Base-by-base conservation (phyloP, 2,113 vertebrate species). In the Forbesichthys agassizii region DNA sequence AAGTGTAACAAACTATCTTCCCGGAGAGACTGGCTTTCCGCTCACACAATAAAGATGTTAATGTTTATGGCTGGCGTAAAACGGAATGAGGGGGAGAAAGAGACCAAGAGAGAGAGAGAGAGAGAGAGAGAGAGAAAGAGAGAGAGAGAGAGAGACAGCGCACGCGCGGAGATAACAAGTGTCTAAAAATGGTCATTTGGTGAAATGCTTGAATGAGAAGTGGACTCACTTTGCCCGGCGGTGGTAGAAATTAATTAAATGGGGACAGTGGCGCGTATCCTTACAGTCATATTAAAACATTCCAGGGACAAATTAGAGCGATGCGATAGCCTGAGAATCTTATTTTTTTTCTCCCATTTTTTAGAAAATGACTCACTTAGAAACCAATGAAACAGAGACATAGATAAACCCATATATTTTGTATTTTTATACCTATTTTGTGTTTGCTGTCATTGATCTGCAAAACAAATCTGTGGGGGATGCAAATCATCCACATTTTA, bases 241-340 rank as follows among this genome's bases (percentile, higher is more conserved):
- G 83, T 71, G 79, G 66, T 59, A 6, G 9, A 70, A 82, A 82
- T 83, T 80, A 85, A 85, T 88, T 84, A 84, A 79, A 79, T 69
- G 57, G 48, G 54, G 48, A 65, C 6, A 64, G 68, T 46, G 66
- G 66, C 7, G 56, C 49, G 52, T 49, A 68, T 60, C 81, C 20
- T 51, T 51, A 33, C 61, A 51, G 33, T 62, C 62, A 14, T 55
- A 57, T 46, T 9, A 57, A 67, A 58, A 48, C 7, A 13, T 1
- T 3, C 54, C 56, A 47, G 64, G 57, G 16, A 59, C 33, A 69
- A 69, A 78, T 78, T 55, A 9, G 54, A 84, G 68, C 75, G 68
- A 75, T 68, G 70, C 77, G 68, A 86, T 79, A 83, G 82, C 71
- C 73, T 73, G 33, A 69, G 68, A 74, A 61, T 75, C 65, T 46